A percentile compares a stretch with the other conserved stretches of the same genome.
Conservation (phyloP, 2,113 vertebrate genomes). For the Alligator sinensis region DNA sequence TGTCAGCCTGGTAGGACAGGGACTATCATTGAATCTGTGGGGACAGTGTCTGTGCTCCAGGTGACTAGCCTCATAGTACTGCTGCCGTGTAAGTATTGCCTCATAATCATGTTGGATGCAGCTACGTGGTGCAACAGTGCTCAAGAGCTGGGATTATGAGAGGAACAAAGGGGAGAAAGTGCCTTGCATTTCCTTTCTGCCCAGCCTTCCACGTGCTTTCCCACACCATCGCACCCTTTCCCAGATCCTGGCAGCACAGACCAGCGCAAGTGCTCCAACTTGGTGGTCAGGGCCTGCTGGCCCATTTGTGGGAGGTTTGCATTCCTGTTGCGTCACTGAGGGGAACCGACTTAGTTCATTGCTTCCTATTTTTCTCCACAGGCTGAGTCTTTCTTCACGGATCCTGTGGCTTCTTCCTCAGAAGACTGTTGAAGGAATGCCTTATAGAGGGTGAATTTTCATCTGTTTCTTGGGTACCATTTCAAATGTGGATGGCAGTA, state of each 20-base stretch:
- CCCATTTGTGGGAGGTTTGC: not conserved
- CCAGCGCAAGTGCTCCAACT: not conserved
- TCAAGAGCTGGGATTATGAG: too few species aligned
- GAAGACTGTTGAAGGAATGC: not conserved
- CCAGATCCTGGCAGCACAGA: not conserved
- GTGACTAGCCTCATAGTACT: not conserved
- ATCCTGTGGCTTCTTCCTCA: not conserved
- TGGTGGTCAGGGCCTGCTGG: not conserved
- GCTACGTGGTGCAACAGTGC: too few species aligned
- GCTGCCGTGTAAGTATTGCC: too few species aligned
- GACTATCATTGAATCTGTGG: not conserved
- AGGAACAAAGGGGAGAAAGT: too few species aligned
- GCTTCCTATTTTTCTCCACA: not conserved
- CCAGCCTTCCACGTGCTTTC: too few species aligned
- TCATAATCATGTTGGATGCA: too few species aligned
- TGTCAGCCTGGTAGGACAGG: not conserved
- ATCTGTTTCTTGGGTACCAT: not conserved
- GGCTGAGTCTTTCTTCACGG: not conserved
- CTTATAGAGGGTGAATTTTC: not conserved
- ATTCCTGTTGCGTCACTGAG: not conserved
- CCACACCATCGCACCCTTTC: too few species aligned
- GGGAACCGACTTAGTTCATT: not conserved
- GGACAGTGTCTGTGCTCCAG: not conserved
- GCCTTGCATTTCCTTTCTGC: too few species aligned
- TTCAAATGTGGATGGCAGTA: not conserved